Conservation (phyloP, 2,113 vertebrate species). For the Neomonachus schauinslandi region DNA sequence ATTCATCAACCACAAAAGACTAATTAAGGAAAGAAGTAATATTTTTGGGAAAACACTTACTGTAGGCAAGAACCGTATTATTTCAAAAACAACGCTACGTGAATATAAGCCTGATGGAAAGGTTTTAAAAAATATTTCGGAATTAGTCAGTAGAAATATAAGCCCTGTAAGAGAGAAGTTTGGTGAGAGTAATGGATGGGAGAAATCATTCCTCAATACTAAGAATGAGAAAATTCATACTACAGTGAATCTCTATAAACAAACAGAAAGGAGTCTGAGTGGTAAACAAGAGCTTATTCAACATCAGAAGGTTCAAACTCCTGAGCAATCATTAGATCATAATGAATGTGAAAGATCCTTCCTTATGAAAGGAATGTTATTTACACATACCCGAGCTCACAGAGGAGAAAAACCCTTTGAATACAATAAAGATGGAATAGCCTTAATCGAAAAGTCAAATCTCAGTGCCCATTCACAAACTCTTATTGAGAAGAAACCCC, state of each 20-base stretch:
- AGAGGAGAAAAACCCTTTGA: constrained; percentile 63
- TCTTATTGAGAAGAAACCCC: constrained; percentile 74
- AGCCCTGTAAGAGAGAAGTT: constrained; percentile 61
- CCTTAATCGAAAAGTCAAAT: constrained; percentile 61
- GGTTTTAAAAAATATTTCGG: constrained; percentile 69
- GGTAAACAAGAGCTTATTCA: constrained; percentile 69
- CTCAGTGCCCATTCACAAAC: constrained; percentile 48
- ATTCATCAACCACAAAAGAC: constrained; percentile 72
- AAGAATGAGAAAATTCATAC: constrained; percentile 61
- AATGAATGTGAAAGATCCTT: constrained; percentile 69
- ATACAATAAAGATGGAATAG: constrained; percentile 63
- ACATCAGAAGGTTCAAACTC: constrained; percentile 63
- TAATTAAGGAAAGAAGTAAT: constrained; percentile 68
- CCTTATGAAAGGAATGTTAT: constrained; percentile 71
- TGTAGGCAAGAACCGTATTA: constrained; percentile 40
- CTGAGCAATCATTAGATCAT: constrained; percentile 50
- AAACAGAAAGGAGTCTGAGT: constrained; percentile 23
- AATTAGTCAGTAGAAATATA: constrained; percentile 68
- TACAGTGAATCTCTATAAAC: constrained; percentile 36
- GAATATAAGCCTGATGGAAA: constrained; percentile 67
- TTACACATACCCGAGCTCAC: constrained; percentile 64
- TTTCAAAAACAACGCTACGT: constrained; percentile 66
- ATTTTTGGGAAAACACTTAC: constrained; percentile 49
- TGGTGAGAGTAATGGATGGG: constrained; percentile 61
- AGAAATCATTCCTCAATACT: constrained; percentile 41